A percentile compares a stretch with the other conserved stretches of the same genome.
phyloP scores from a whole-genome alignment of 2,113 vertebrate species.

The Oreocharis arfaki region DNA sequence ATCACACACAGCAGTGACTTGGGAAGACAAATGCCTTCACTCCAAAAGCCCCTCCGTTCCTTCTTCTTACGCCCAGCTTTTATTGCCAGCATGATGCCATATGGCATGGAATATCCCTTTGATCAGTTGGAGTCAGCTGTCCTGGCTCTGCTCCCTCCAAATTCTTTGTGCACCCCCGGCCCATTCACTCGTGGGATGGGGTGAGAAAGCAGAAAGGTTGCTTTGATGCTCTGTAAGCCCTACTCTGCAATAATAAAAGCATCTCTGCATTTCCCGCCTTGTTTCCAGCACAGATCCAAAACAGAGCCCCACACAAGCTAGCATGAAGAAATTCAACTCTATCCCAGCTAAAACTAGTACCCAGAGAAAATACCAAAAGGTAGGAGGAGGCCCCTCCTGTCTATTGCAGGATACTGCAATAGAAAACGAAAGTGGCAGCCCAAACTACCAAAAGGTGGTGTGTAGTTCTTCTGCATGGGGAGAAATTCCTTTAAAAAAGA shows the following conservation, averaged over 20 bases:
- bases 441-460: background rate
- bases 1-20: accelerated
- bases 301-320: background rate
- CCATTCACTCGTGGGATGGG: background rate
- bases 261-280: background rate
- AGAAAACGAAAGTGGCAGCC: background rate
- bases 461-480: background rate
- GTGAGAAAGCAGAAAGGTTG: background rate
- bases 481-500: background rate
- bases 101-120: background rate
- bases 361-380: background rate
- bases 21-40: background rate
- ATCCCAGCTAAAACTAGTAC: background rate
- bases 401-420: background rate
- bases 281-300: background rate
- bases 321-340: background rate
- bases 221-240: background rate
- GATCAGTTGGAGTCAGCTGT: background rate
- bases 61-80: background rate
- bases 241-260: background rate
- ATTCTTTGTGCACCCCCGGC: background rate
- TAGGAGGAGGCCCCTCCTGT: background rate
- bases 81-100: background rate
- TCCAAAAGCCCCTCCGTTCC: background rate
- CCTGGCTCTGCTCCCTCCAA: background rate